phyloP scores from a whole-genome alignment of 2,113 vertebrate genomes.

The Leptodactylus fuscus region DNA sequence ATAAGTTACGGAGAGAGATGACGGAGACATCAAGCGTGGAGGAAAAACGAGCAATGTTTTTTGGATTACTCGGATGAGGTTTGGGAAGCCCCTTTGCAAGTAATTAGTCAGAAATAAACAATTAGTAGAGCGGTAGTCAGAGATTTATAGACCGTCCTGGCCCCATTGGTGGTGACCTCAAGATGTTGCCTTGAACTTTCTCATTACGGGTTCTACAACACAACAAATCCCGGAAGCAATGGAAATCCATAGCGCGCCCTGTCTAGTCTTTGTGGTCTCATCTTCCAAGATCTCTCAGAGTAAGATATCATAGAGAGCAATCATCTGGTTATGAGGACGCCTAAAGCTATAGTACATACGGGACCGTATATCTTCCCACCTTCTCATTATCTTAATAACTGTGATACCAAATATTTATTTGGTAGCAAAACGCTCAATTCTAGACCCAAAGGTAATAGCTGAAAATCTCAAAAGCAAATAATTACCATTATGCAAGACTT shows the following conservation, averaged over 20 bases:
- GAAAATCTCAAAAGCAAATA: not conserved
- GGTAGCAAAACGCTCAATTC: not conserved
- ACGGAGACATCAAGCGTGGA: not conserved
- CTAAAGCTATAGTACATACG: not conserved
- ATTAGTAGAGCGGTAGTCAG: not conserved
- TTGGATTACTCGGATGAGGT: not conserved
- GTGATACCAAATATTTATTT: not conserved
- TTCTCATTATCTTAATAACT: not conserved
- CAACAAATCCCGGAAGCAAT: not conserved
- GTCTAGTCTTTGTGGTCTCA: not conserved
- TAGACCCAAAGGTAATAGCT: not conserved
- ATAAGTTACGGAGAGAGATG: not conserved
- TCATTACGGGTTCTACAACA: not conserved
- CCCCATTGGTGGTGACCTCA: not conserved
- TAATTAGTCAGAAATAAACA: conserved; percentile 23
- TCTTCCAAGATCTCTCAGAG: not conserved
- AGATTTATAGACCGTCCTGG: conserved; percentile 13
- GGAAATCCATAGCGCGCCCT: conserved; percentile 23
- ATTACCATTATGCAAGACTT: not conserved
- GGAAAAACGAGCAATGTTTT: too few relatives aligned
- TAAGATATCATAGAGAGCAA: not conserved
- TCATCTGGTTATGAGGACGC: not conserved
- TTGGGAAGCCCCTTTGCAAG: not conserved
- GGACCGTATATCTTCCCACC: not conserved
- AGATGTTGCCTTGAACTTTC: conserved; percentile 12